Conservation (phyloP, 2,797 vertebrate species). For the Caiman crocodilus region DNA sequence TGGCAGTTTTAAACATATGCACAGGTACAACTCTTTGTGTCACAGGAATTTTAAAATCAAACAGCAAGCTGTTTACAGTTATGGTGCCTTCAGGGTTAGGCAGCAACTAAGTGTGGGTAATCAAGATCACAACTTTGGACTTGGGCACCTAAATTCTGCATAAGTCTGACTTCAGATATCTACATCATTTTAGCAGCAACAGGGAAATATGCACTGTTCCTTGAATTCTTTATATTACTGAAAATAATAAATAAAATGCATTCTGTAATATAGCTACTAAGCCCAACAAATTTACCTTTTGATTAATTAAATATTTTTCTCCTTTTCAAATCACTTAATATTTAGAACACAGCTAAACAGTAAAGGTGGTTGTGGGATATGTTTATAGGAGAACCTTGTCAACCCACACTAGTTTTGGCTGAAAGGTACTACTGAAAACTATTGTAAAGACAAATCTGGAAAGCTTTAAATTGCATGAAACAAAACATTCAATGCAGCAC, state of each 20-base stretch:
- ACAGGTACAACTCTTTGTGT: too few species aligned
- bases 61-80: neutral
- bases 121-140: constrained; percentile 9
- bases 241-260: neutral
- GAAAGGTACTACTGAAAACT: neutral
- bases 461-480: neutral
- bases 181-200: neutral
- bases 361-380: neutral
- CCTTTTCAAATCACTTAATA: neutral
- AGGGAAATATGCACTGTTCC: neutral
- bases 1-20: too few species aligned
- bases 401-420: neutral
- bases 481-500: neutral
- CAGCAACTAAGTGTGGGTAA: neutral
- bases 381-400: neutral
- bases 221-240: neutral
- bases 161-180: neutral
- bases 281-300: neutral
- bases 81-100: neutral
- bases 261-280: neutral
- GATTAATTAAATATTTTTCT: neutral
- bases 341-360: neutral
- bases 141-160: neutral
- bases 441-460: neutral
- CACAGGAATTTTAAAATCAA: constrained; percentile 7